Base-by-base conservation (phyloP, 2,797 vertebrate species). In the Poecilia velifera region DNA sequence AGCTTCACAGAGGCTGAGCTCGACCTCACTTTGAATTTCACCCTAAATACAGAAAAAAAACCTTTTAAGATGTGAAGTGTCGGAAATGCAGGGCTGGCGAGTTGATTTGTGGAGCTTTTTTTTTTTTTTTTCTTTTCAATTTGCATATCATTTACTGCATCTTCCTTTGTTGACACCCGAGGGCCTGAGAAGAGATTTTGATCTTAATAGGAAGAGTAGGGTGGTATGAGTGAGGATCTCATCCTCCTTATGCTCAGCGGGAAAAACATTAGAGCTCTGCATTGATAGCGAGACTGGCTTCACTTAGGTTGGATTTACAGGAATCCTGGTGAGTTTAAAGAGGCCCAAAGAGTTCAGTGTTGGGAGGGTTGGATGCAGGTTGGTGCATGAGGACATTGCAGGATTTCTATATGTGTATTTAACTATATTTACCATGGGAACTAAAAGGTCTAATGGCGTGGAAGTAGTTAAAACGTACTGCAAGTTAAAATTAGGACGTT, bases 121-220 rank as follows among this genome's bases (percentile, higher is more conserved):
- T 93, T 93, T 85, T n/a, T 31, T 89, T 88, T 89, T 81, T 88
- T 82, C 28, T 88, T 90, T 94, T 93, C 89, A 94, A 95, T 96
- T 96, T 96, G 94, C 96, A 96, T 96, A 96, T 96, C 95, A 94
- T 96, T 96, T 96, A 94, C 94, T 94, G 94, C 94, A 96, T 96
- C 96, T 95, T 89, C 82, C 91, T 95, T 95, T 96, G 94, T 96
- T 96, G 96, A 96, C 94, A 96, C 95, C 95, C 93, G 93, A 94
- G 96, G 96, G 95, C 93, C 92, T 91, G 79, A 84, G 92, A 91
- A 88, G 89, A 96, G 93, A 96, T 95, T 95, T 95, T 95, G 93
- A 96, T 96, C 94, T 96, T 95, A 94, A 95, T 93, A 94, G 92
- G 94, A 95, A 95, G 94, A 94, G 94, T 95, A 92, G 94, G 94